Evolutionary conservation across 2,797 vertebrate species (phyloP).

Genomic region (Fratercula arctica): DNA sequence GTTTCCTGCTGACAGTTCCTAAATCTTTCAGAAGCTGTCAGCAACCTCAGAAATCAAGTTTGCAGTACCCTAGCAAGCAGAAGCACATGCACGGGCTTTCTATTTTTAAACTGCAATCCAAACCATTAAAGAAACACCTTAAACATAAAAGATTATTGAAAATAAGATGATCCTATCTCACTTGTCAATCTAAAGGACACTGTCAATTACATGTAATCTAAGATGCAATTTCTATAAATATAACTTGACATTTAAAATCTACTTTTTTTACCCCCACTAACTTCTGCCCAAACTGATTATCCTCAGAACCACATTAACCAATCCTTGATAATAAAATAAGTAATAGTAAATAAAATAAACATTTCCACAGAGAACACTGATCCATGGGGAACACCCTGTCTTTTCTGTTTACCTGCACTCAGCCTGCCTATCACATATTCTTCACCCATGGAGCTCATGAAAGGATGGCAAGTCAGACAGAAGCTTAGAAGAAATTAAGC

Average conservation of each 20-base stretch:
- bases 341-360: conserved; percentile 17
- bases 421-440: neutral
- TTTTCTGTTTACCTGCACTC: neutral
- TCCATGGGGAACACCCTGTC: neutral
- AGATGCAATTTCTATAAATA: conserved; percentile 62
- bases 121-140: conserved; percentile 65
- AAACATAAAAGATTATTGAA: conserved; percentile 73
- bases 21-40: conserved; percentile 83
- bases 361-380: neutral
- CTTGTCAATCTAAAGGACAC: conserved; percentile 72
- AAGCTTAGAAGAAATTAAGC: neutral
- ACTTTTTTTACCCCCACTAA: neutral
- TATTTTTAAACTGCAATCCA: conserved; percentile 75
- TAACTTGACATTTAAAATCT: conserved; percentile 63
- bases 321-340: neutral
- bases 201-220: conserved; percentile 65
- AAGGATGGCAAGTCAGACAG: neutral
- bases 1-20: conserved; percentile 77
- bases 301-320: conserved; percentile 39
- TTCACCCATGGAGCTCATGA: neutral
- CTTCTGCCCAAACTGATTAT: conserved; percentile 68
- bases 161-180: conserved; percentile 68
- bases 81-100: conserved; percentile 64
- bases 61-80: conserved; percentile 73
- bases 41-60: conserved; percentile 78